These are phyloP conservation scores for Muntiacus muntjak DNA, from an alignment of 2,113 vertebrate genomes.

Conservation along the genomic window DNA sequence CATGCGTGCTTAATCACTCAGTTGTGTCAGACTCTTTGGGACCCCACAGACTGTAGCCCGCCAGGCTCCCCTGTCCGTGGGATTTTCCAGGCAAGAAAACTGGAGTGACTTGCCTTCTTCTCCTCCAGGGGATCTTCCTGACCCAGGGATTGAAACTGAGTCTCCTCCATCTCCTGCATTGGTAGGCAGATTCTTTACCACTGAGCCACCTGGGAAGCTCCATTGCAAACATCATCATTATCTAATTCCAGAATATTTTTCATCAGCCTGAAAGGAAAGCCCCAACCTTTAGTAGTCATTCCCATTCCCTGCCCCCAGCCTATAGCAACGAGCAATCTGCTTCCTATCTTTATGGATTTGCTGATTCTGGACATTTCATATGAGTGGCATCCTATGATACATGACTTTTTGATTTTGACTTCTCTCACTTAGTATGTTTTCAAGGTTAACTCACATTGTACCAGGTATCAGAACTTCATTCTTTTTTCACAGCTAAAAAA, in stretches of 20 bases:
- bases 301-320: background rate
- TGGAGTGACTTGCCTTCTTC: background rate
- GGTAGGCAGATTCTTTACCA: background rate
- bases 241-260: background rate
- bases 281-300: background rate
- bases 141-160: background rate
- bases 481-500: background rate
- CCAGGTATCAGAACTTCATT: rapidly evolving
- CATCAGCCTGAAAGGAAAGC: background rate
- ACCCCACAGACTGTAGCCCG: background rate
- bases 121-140: background rate
- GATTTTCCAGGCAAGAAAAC: background rate
- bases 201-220: background rate
- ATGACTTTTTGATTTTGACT: background rate
- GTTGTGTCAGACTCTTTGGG: background rate
- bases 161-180: background rate
- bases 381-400: rapidly evolving
- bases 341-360: background rate
- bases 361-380: background rate
- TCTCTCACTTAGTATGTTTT: rapidly evolving
- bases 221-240: background rate
- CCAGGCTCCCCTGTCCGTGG: background rate
- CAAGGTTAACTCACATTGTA: rapidly evolving
- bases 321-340: background rate
- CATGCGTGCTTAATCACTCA: background rate